Conservation (phyloP, 1,140 invertebrate species). For the Tenebrio molitor region DNA sequence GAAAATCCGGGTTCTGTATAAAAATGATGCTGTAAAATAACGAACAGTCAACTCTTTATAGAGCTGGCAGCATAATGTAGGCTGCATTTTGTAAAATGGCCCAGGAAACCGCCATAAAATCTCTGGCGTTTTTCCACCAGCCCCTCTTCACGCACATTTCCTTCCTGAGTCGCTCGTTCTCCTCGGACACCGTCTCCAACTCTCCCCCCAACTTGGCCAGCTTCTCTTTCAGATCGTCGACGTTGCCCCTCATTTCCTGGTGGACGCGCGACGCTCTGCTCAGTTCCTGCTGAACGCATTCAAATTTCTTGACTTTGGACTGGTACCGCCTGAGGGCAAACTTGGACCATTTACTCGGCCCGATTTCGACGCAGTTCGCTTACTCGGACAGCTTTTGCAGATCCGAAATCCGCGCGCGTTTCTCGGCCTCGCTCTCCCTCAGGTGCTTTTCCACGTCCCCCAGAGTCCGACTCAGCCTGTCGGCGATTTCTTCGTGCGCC, state of each 20-base stretch:
- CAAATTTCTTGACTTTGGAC: conserved; percentile 47
- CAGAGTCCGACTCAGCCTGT: background rate
- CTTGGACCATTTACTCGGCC: too few species aligned
- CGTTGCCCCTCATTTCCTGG: conserved; percentile 55
- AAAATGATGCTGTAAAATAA: too few species aligned
- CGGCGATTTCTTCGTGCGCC: background rate
- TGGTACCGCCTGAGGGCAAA: conserved; percentile 52
- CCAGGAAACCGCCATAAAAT: conserved; percentile 54
- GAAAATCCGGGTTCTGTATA: too few species aligned
- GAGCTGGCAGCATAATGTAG: conserved; percentile 55
- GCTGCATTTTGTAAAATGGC: conserved; percentile 54
- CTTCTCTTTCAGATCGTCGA: conserved; percentile 62
- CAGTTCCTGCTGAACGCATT: conserved; percentile 47
- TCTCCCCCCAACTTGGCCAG: conserved; percentile 62
- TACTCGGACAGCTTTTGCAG: background rate
- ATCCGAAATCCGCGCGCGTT: background rate
- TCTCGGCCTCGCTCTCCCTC: background rate
- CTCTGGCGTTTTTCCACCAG: conserved; percentile 57
- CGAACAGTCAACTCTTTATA: background rate
- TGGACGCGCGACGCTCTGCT: conserved; percentile 44
- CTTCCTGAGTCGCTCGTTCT: conserved; percentile 61
- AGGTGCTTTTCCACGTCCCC: background rate
- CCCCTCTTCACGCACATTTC: conserved; percentile 61
- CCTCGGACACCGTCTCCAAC: conserved; percentile 59
- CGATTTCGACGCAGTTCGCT: too few species aligned